phyloP scores from a whole-genome alignment of 1,140 invertebrate genomes.

The Acromyrmex heyeri region DNA sequence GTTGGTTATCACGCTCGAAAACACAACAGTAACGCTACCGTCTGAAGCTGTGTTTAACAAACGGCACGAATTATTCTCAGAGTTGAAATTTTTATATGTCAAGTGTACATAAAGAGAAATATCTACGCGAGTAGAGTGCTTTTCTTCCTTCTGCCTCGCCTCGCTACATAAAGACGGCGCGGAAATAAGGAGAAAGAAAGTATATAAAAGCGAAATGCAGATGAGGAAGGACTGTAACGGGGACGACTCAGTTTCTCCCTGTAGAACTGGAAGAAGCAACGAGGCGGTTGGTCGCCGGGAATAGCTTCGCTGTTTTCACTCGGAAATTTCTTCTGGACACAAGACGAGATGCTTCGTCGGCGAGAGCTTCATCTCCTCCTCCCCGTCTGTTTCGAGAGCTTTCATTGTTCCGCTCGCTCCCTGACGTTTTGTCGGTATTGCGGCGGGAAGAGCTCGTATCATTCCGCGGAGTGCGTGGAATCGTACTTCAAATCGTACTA shows the following conservation, averaged over 20 bases:
- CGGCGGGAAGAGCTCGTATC: conserved; percentile 31
- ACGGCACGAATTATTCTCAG: conserved; percentile 48
- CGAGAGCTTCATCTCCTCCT: conserved; percentile 19
- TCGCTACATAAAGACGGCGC: conserved; percentile 38
- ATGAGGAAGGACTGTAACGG: conserved; percentile 59
- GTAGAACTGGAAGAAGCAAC: conserved; percentile 34
- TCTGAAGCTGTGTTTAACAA: conserved; percentile 45
- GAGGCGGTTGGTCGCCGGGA: conserved; percentile 40
- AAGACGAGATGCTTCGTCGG: conserved; percentile 21
- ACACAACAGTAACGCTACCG: conserved; percentile 14
- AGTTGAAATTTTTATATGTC: conserved; percentile 61
- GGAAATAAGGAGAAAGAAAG: conserved; percentile 51
- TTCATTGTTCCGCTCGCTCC: conserved; percentile 63
- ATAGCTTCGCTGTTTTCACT: conserved; percentile 66
- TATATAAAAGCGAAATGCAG: conserved; percentile 59
- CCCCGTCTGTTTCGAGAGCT: conserved; percentile 19
- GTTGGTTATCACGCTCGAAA: conserved; percentile 24
- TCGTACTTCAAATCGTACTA: conserved; percentile 32
- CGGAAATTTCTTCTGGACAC: conserved; percentile 73
- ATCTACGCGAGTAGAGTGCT: conserved; percentile 47
- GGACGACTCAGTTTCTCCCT: neutral
- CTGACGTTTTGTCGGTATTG: conserved; percentile 16
- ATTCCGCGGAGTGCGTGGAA: conserved; percentile 58
- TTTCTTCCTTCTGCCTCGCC: conserved; percentile 63
- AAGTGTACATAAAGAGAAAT: conserved; percentile 59